A percentile compares a stretch with the other conserved stretches of the same genome.
Evolutionary conservation across 2,888 invertebrate species (phyloP).

Genomic region (Teleiodes luculella): DNA sequence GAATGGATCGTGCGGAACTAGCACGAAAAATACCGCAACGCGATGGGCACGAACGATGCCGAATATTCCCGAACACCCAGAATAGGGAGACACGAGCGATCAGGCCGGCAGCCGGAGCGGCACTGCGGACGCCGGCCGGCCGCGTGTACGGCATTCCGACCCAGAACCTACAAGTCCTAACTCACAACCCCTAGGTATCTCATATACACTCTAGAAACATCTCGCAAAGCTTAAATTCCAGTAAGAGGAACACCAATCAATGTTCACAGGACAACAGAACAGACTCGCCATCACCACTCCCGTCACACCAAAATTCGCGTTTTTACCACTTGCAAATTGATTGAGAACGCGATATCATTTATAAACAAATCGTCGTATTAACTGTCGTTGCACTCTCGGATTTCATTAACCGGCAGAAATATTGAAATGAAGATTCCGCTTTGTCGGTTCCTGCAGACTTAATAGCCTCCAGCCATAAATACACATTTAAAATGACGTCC

Average conservation of each 20-base stretch:
- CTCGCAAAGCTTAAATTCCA: constrained; percentile 32
- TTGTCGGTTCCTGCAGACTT: constrained; percentile 3
- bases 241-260: constrained; percentile 56
- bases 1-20: constrained; percentile 31
- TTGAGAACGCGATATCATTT: constrained; percentile 48
- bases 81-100: constrained; percentile 44
- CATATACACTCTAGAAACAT: constrained; percentile 33
- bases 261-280: constrained; percentile 73
- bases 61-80: constrained; percentile 35
- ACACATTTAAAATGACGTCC: not conserved
- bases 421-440: constrained; percentile 11
- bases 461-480: constrained; percentile 1
- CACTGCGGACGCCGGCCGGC: constrained; percentile 67
- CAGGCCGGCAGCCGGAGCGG: constrained; percentile 66
- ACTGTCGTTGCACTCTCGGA: constrained; percentile 10
- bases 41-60: constrained; percentile 45
- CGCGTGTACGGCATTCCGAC: constrained; percentile 30
- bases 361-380: constrained; percentile 44
- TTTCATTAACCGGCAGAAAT: constrained; percentile 13
- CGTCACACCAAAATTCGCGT: constrained; percentile 44
- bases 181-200: constrained; percentile 32
- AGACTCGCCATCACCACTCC: constrained; percentile 68
- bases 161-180: constrained; percentile 53
- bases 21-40: constrained; percentile 63
- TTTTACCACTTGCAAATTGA: constrained; percentile 32